phyloP scores from a whole-genome alignment of 2,797 vertebrate species.

The Harpagifer antarcticus region DNA sequence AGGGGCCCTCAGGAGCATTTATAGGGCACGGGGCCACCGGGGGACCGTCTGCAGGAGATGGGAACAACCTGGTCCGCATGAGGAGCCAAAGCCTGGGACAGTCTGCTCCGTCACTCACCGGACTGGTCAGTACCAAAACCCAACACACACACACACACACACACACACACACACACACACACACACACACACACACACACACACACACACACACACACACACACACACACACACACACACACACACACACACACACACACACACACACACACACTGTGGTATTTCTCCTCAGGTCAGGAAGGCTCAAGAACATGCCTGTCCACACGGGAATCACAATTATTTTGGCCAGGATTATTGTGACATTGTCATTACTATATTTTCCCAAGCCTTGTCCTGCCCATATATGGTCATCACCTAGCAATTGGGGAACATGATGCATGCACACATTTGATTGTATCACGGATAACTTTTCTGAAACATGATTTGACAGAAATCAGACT shows the following conservation, averaged over 20 bases:
- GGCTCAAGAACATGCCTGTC: no score
- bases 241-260: slow-evolving; percentile 5
- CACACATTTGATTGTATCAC: neutral
- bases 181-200: neutral
- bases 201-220: neutral
- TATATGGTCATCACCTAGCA: neutral
- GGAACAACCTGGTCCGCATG: slow-evolving; percentile 95
- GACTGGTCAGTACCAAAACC: slow-evolving; percentile 86
- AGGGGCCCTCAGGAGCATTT: slow-evolving; percentile 49
- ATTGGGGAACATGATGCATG: neutral
- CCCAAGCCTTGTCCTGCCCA: no score
- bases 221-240: slow-evolving; percentile 7
- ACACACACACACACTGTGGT: neutral
- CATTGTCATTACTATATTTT: no score
- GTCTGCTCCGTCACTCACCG: slow-evolving; percentile 96
- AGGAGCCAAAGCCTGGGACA: slow-evolving; percentile 94
- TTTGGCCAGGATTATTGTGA: no score
- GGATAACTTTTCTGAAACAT: no score
- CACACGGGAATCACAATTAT: no score
- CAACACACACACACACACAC: neutral
- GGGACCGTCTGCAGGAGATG: slow-evolving; percentile 66
- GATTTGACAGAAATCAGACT: neutral
- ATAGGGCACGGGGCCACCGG: slow-evolving; percentile 25
- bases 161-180: neutral
- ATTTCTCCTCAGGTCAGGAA: neutral